Percentiles rank a stretch among this genome's conserved stretches.
Conservation (phyloP, 2,888 invertebrate species). For the Ditula angustiorana region DNA sequence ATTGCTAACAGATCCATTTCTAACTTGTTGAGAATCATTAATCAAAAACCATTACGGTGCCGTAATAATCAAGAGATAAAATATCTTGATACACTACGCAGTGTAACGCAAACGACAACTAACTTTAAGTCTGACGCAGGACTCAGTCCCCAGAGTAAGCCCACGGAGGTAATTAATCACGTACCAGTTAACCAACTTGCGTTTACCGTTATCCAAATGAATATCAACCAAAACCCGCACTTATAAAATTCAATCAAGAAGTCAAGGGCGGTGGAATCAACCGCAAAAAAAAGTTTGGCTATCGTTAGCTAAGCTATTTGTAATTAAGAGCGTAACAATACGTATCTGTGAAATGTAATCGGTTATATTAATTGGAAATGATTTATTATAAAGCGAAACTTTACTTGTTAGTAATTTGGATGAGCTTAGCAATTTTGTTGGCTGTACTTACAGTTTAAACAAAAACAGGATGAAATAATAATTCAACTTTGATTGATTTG, state of each 20-base stretch:
- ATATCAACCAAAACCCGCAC: neutral
- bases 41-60: neutral
- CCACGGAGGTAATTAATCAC: conserved; percentile 22
- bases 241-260: neutral
- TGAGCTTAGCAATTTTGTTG: neutral
- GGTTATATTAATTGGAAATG: conserved; percentile 33
- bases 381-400: conserved; percentile 20
- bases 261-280: neutral
- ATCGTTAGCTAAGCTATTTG: conserved; percentile 33
- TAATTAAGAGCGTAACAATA: conserved; percentile 32
- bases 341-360: conserved; percentile 27
- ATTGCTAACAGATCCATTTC: neutral
- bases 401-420: conserved; percentile 18
- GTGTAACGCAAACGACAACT: conserved; percentile 23
- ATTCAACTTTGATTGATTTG: neutral
- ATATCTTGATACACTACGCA: conserved; percentile 1
- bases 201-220: conserved; percentile 7
- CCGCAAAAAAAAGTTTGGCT: conserved; percentile 17
- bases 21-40: neutral
- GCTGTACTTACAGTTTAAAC: neutral
- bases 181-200: conserved; percentile 12
- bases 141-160: conserved; percentile 6
- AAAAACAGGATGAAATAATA: neutral
- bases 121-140: conserved; percentile 17
- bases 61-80: neutral